Evolutionary conservation across 64 coral and sea anemone genomes (phyloP), one percentile per base, ranked within the genome.

Genomic region (Pocillopora damicornis): DNA sequence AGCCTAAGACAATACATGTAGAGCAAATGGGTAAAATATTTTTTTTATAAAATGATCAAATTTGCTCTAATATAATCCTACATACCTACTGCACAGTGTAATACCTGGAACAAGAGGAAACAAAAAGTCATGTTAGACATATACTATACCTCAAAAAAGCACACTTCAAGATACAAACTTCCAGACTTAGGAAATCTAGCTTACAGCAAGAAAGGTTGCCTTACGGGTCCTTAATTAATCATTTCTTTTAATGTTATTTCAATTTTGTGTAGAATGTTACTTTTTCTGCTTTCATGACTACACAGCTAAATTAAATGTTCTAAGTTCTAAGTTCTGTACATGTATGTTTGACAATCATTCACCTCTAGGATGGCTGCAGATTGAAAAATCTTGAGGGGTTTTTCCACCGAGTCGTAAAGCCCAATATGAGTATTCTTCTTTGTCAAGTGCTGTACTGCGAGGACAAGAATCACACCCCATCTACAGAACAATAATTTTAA

Each of bases 341-440:
- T 20, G 22, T 71, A 11, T 18, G 4, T 67, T 67, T 67, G 16
- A 67, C 2, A 16, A 67, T 51, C 42, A 67, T 25, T 71, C 67
- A 96, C 94, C 87, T 96, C 94, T 12, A 96, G 73, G 23, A 96
- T 82, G 18, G 94, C 94, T 68, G 94, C 94, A 87, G 94, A 93
- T 78, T 96, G 94, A 78, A 96, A 96, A 37, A 96, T 71, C 20
- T 88, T 79, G 7, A 96, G 83, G 36, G 94, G 91, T 64, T 77
- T 77, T 22, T 82, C 87, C 4, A 96, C 77, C 57, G 94, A 45
- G 35, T 63, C 63, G 51, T 92, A 96, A 15, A 96, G 82, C 11
- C 94, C 94, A 65, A 69, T 76, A 34, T 90, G 61, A 10, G 63
- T 82, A 18, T 82, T 66, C 16, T 90, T 60, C 25, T 79, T 35